Evolutionary conservation across 2,888 invertebrate species (phyloP).

Genomic region (Pammene aurita): DNA sequence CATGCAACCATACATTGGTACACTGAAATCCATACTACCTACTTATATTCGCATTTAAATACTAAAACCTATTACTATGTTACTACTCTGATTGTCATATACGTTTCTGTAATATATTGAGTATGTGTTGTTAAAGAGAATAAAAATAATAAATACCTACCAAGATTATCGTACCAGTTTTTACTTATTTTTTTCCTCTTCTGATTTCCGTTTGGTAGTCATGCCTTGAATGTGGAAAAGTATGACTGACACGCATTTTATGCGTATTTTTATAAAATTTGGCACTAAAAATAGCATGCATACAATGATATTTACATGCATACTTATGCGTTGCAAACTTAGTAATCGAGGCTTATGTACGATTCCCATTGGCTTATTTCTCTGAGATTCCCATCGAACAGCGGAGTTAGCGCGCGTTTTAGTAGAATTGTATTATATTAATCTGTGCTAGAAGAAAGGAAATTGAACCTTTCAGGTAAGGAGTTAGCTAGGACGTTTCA

Average conservation of each 20-base stretch:
- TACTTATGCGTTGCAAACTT: no score
- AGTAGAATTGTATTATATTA: no score
- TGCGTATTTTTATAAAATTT: no score
- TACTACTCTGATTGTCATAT: constrained; percentile 82
- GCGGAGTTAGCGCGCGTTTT: no score
- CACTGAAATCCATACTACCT: constrained; percentile 59
- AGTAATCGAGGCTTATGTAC: no score
- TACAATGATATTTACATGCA: no score
- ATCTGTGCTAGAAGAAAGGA: no score
- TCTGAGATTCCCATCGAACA: no score
- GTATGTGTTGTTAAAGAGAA: constrained; percentile 85
- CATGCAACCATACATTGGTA: constrained; percentile 57
- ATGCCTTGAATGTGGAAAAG: not conserved
- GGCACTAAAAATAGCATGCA: no score
- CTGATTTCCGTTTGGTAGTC: constrained; percentile 5
- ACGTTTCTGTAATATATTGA: constrained; percentile 84
- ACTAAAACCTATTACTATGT: constrained; percentile 78
- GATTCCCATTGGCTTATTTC: no score
- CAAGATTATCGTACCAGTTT: constrained; percentile 61
- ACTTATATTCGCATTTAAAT: constrained; percentile 77
- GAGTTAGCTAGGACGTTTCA: no score
- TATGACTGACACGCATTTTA: not conserved
- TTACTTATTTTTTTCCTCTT: constrained; percentile 42
- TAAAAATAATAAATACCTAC: constrained; percentile 82
- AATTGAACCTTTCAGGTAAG: no score